Evolutionary conservation across 2,113 vertebrate species (phyloP).

Genomic region (Daphoenositta chrysoptera): DNA sequence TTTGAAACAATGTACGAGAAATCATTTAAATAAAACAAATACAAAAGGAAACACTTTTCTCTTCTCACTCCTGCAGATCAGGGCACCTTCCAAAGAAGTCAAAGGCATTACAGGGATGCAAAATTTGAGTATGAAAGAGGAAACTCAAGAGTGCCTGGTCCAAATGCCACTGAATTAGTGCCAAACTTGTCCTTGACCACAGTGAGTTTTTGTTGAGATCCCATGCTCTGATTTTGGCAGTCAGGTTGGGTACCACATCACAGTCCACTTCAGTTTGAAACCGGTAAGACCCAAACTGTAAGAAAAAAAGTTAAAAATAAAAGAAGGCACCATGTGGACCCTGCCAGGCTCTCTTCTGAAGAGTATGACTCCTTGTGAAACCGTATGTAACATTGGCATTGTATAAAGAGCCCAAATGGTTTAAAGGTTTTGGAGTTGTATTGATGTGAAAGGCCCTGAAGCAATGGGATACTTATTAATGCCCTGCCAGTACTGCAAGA

Average conservation of each 20-base stretch:
- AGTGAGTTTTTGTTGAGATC: not conserved
- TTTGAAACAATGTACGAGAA: constrained; percentile 44
- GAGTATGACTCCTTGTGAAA: not conserved
- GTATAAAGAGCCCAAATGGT: not conserved
- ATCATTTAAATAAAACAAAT: constrained; percentile 9
- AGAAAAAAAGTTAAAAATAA: not conserved
- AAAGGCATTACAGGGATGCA: not conserved
- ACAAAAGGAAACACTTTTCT: not conserved
- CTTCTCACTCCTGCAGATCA: not conserved
- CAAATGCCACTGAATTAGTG: not conserved
- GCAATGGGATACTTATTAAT: not conserved
- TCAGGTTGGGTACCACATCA: not conserved
- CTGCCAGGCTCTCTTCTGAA: not conserved
- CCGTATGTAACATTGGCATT: not conserved
- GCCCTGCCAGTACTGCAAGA: not conserved
- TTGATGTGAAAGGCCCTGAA: not conserved
- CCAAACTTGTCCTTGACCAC: not conserved
- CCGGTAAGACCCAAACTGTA: not conserved
- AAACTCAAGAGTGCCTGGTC: not conserved
- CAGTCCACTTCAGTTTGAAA: not conserved
- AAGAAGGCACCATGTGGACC: not conserved
- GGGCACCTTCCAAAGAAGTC: not conserved
- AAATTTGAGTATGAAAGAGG: not conserved
- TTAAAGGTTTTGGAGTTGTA: not conserved
- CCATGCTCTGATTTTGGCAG: not conserved